These are phyloP conservation scores for Chymomyza costata DNA, from an alignment of 1,140 invertebrate genomes.

Conservation along the genomic window DNA sequence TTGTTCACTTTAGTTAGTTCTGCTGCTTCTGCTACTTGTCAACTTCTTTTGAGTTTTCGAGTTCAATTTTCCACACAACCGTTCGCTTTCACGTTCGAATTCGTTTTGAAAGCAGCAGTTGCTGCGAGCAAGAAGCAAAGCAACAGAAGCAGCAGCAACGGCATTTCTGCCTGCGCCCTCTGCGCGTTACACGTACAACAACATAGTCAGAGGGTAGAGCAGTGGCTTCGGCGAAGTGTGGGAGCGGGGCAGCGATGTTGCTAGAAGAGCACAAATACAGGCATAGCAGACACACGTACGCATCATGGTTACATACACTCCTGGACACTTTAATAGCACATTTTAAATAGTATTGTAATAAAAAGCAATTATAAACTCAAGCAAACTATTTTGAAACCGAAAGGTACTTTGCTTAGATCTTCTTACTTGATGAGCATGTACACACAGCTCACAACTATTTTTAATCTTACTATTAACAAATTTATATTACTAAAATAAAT, in stretches of 20 bases:
- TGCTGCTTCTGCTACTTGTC: background rate
- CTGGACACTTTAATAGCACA: background rate
- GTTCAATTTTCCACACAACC: constrained; percentile 44
- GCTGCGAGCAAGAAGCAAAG: constrained; percentile 43
- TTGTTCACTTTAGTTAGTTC: constrained; percentile 40
- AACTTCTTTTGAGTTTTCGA: constrained; percentile 21
- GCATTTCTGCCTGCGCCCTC: constrained; percentile 9
- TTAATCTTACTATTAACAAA: too few species aligned
- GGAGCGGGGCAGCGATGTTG: constrained; percentile 38
- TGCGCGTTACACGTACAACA: too few species aligned
- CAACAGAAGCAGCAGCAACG: constrained; percentile 17
- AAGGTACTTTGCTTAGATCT: constrained; percentile 7
- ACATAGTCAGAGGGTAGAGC: constrained; percentile 14
- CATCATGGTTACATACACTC: background rate
- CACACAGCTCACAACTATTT: too few species aligned
- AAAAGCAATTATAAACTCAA: constrained; percentile 12
- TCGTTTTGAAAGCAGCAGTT: constrained; percentile 49
- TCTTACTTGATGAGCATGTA: too few species aligned
- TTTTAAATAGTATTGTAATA: constrained; percentile 38
- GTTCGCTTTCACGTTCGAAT: constrained; percentile 65
- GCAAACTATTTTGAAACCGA: too few species aligned
- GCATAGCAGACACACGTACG: constrained; percentile 1
- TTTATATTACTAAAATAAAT: too few species aligned
- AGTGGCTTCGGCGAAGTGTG: too few species aligned
- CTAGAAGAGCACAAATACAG: constrained; percentile 43